phyloP scores from a whole-genome alignment of 1,140 invertebrate genomes.

The Danaus plexippus region DNA sequence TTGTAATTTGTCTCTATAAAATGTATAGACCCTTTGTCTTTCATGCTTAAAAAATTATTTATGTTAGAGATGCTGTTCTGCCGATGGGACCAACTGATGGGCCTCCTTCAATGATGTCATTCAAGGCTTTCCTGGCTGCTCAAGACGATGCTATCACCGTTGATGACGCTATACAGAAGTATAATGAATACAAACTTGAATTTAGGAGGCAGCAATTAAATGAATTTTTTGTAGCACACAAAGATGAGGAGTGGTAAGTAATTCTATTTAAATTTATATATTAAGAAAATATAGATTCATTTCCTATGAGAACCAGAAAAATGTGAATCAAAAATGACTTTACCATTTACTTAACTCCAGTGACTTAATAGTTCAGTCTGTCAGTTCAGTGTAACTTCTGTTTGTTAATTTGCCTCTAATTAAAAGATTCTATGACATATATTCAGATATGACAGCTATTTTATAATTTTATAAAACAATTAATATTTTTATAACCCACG shows the following conservation, averaged over 20 bases:
- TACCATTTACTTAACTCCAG: neutral
- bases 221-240: constrained; percentile 98
- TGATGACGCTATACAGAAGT: constrained; percentile 96
- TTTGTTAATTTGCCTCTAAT: constrained; percentile 42
- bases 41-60: constrained; percentile 13
- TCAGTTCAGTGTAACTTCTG: neutral
- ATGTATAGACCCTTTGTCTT: no score
- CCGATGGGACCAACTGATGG: constrained; percentile 73
- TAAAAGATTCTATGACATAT: constrained; percentile 64
- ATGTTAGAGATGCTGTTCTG: constrained; percentile 61
- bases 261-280: no score
- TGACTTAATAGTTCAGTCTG: neutral
- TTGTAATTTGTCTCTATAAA: no score
- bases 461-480: neutral
- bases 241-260: constrained; percentile 98
- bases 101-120: constrained; percentile 96
- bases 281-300: no score
- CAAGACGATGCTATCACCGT: constrained; percentile 98
- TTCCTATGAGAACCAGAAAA: no score
- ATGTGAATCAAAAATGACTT: no score
- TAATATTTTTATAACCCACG: neutral
- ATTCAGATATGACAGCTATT: constrained; percentile 10
- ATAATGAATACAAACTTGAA: constrained; percentile 98
- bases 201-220: constrained; percentile 97
- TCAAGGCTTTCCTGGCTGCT: constrained; percentile 96